Percentiles rank a stretch among this genome's conserved stretches.
phyloP scores from a whole-genome alignment of 2,888 invertebrate species.

The Andrena chrysosceles region DNA sequence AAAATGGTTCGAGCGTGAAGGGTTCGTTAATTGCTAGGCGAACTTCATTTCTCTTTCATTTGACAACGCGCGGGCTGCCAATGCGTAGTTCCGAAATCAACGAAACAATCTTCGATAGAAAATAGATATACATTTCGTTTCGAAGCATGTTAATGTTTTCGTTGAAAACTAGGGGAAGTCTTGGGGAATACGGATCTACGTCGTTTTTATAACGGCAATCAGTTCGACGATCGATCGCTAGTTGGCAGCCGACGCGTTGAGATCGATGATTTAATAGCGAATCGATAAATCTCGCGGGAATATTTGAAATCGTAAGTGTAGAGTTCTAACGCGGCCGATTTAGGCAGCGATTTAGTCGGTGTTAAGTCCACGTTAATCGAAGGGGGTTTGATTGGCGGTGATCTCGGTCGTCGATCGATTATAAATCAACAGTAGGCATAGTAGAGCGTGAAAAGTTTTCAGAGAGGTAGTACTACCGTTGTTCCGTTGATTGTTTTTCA shows the following conservation, averaged over 20 bases:
- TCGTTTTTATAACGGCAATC: background rate
- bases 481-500: constrained; percentile 83
- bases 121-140: background rate
- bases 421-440: constrained; percentile 78
- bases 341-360: constrained; percentile 41
- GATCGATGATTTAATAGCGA: constrained; percentile 36
- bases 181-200: background rate
- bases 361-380: constrained; percentile 49
- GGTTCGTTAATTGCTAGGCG: constrained; percentile 14
- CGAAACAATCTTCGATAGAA: background rate
- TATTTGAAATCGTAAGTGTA: constrained; percentile 27
- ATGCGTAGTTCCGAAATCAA: constrained; percentile 1
- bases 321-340: constrained; percentile 42
- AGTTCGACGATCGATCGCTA: constrained; percentile 8
- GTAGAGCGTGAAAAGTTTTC: constrained; percentile 77
- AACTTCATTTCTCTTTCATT: constrained; percentile 27
- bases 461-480: constrained; percentile 81
- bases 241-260: constrained; percentile 13
- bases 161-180: background rate
- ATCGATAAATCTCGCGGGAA: constrained; percentile 23
- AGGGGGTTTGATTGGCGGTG: constrained; percentile 29
- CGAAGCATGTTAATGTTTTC: background rate
- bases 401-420: constrained; percentile 65
- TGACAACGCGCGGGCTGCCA: constrained; percentile 5
- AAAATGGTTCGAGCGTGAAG: constrained; percentile 34